Evolutionary conservation across 2,113 vertebrate genomes (phyloP), one percentile per base, ranked within the genome.

Genomic region (Stictonetta naevosa): DNA sequence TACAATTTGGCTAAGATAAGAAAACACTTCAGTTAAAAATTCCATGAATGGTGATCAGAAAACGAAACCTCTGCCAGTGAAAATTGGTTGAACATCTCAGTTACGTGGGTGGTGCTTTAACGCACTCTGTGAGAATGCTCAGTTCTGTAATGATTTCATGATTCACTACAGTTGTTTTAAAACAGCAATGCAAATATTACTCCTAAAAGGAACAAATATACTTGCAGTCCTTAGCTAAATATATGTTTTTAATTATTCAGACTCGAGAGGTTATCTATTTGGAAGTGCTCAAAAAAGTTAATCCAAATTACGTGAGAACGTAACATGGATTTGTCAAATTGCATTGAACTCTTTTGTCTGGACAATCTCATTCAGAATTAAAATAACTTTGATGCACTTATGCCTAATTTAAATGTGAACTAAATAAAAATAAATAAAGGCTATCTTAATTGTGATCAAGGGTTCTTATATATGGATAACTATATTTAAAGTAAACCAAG

Each of bases 1-100:
- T 88, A 58, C 9, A 82, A 59, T 74, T 95, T 93, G 83, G 36
- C 58, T 81, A 31, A 97, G 93, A 84, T 81, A 31, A 97, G 93
- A 84, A 90, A 52, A 16, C 8, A 48, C 8, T 82, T 77, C 22
- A 2, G 0, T 38, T 78, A 52, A 33, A 86, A 90, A 63, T 55
- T 83, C 46, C 71, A 10, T 74, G 21, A 92, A 50, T 21, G 74
- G 77, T 67, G 83, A 95, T 50, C 44, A 94, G 73, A 75, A 86
- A 90, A 79, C 58, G 2, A 94, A 96, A 56, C 14, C 23, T n/a
- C 18, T 88, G 50, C 28, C 63, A 68, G 38, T 92, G 59, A 18
- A 96, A 89, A 46, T 3, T 86, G 23, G 36, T 86, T 72, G 63
- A 53, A 25, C 33, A 48, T 90, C 36, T 93, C 55, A 86, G 4